Conservation (phyloP, 2,113 vertebrate genomes). For the Trichomycterus rosablanca region DNA sequence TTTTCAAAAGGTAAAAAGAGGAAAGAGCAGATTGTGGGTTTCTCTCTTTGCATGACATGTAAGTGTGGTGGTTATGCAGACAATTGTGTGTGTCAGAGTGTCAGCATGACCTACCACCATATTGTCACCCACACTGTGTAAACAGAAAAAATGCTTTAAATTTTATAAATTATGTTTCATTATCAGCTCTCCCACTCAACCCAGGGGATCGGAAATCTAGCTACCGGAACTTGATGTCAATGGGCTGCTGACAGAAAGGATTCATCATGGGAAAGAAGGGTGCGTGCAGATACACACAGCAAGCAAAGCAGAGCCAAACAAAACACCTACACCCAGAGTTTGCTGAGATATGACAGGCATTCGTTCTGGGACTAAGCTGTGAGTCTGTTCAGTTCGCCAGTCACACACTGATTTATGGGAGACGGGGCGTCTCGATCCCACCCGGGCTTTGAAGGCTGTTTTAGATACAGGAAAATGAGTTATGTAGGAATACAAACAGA, state of each 20-base stretch:
- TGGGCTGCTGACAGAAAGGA: constrained; percentile 52
- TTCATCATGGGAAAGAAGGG: constrained; percentile 51
- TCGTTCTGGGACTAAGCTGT: constrained; percentile 27
- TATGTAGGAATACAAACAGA: constrained; percentile 17
- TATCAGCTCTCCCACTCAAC: constrained; percentile 23
- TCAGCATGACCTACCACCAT: constrained; percentile 5
- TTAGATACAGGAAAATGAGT: constrained; percentile 25
- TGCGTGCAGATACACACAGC: constrained; percentile 25
- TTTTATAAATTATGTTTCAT: constrained; percentile 42
- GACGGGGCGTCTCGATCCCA: background rate
- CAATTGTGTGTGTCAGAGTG: background rate
- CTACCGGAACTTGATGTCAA: constrained; percentile 54
- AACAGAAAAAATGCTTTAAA: constrained; percentile 28
- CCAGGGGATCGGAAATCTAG: constrained; percentile 47
- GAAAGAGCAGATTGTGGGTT: background rate
- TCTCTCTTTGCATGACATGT: background rate
- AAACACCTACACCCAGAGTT: constrained; percentile 38
- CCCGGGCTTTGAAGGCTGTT: constrained; percentile 3
- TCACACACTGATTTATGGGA: constrained; percentile 32
- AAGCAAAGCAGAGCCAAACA: constrained; percentile 34
- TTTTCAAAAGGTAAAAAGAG: constrained; percentile 3
- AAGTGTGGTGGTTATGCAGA: constrained; percentile 3
- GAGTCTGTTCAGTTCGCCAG: constrained; percentile 23
- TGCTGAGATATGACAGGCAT: constrained; percentile 21
- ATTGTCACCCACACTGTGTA: constrained; percentile 3